phyloP scores from a whole-genome alignment of 2,113 vertebrate species.

The Falcunculus frontatus region DNA sequence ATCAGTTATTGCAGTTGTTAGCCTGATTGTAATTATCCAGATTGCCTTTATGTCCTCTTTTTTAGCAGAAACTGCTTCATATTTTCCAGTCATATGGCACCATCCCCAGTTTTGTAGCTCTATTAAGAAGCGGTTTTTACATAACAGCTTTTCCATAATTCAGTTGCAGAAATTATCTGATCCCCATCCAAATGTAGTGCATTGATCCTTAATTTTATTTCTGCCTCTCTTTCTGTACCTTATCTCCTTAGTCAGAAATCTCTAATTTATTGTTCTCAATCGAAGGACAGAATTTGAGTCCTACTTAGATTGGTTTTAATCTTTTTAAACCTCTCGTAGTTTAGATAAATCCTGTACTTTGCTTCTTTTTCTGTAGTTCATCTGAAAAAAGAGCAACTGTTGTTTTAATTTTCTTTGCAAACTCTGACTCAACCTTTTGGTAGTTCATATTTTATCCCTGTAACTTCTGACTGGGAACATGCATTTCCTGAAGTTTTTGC shows the following conservation, averaged over 20 bases:
- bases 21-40: background rate
- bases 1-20: background rate
- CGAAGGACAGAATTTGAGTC: background rate
- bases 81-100: background rate
- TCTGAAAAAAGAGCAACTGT: background rate
- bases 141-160: background rate
- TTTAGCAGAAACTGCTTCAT: background rate
- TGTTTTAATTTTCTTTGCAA: background rate
- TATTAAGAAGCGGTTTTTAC: background rate
- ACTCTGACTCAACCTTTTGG: background rate
- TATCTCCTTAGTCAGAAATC: background rate
- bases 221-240: background rate
- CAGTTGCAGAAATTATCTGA: background rate
- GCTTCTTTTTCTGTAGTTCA: background rate
- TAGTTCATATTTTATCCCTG: background rate
- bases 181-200: background rate
- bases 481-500: background rate
- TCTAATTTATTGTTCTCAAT: background rate
- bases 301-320: background rate
- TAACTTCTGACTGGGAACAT: background rate
- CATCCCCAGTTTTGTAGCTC: background rate
- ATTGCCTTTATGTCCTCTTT: background rate
- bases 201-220: background rate
- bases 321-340: background rate
- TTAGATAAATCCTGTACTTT: background rate